Percentiles rank a stretch among this genome's conserved stretches.
Conservation (phyloP, 92 coral and sea anemone genomes). For the Porites rus region DNA sequence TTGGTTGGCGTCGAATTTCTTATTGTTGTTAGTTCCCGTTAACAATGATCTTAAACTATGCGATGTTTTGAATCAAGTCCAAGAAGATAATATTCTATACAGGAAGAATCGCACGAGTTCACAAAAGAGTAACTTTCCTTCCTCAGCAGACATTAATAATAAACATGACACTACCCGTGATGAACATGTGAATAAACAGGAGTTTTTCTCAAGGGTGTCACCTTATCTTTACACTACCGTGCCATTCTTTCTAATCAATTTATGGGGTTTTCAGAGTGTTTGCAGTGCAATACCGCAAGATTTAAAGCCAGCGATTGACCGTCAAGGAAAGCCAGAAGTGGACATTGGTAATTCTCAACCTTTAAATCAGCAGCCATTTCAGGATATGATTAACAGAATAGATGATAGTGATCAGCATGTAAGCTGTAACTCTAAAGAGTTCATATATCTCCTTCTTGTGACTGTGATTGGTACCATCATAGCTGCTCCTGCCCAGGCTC, state of each 20-base stretch:
- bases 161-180: background rate
- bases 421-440: slow-evolving; percentile 70
- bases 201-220: slow-evolving; percentile 34
- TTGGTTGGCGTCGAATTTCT: slow-evolving; percentile 81
- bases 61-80: slow-evolving; percentile 3
- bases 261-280: slow-evolving; percentile 7
- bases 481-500: slow-evolving; percentile 92
- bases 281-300: background rate
- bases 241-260: slow-evolving; percentile 25
- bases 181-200: background rate
- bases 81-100: slow-evolving; percentile 15
- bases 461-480: slow-evolving; percentile 88
- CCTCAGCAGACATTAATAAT: background rate
- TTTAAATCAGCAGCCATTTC: background rate
- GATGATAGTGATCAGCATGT: slow-evolving; percentile 12
- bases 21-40: slow-evolving; percentile 86
- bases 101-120: background rate
- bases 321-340: background rate
- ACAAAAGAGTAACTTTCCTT: background rate
- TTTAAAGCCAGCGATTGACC: background rate
- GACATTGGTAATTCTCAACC: background rate
- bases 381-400: background rate
- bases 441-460: slow-evolving; percentile 77
- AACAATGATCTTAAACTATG: slow-evolving; percentile 65
- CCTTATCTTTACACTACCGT: slow-evolving; percentile 37